A percentile compares a stretch with the other conserved stretches of the same genome.
phyloP scores from a whole-genome alignment of 2,888 invertebrate genomes.

The Baccha elongata region DNA sequence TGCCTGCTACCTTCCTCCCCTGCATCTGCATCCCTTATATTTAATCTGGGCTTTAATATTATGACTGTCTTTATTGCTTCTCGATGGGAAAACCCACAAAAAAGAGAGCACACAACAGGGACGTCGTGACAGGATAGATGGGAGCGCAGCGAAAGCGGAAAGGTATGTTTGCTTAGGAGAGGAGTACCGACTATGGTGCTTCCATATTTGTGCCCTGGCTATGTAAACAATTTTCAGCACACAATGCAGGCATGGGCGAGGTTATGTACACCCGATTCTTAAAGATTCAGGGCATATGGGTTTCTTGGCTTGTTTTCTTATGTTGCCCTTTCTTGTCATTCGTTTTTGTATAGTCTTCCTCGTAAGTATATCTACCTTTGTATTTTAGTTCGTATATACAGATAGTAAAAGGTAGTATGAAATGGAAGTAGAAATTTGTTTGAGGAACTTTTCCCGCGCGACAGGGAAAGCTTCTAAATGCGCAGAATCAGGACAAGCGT shows the following conservation, averaged over 20 bases:
- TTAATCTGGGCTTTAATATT: slow-evolving; percentile 72
- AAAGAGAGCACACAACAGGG: slow-evolving; percentile 44
- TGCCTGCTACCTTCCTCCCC: slow-evolving; percentile 13
- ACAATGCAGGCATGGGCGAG: slow-evolving; percentile 69
- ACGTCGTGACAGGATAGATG: slow-evolving; percentile 20
- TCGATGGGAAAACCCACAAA: slow-evolving; percentile 60
- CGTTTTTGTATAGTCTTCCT: slow-evolving; percentile 1
- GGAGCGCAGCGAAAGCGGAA: slow-evolving; percentile 54
- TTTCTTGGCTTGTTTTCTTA: slow-evolving; percentile 68
- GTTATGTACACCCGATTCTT: slow-evolving; percentile 64
- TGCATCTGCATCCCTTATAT: slow-evolving; percentile 47
- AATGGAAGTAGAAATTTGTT: slow-evolving; percentile 19
- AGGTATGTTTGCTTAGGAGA: slow-evolving; percentile 40
- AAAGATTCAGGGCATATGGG: slow-evolving; percentile 72
- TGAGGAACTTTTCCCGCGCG: slow-evolving; percentile 64
- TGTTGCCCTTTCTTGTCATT: slow-evolving; percentile 7
- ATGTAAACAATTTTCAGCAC: slow-evolving; percentile 36
- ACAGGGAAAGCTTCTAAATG: slow-evolving; percentile 28
- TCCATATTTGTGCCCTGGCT: slow-evolving; percentile 47
- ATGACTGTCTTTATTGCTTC: slow-evolving; percentile 69
- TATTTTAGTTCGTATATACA: slow-evolving; percentile 18
- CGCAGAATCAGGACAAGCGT: slow-evolving; percentile 61
- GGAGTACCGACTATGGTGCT: slow-evolving; percentile 31
- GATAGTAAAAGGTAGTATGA: slow-evolving; percentile 4
- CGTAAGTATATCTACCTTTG: not conserved